These are phyloP conservation scores for Piezodorus guildinii DNA, from an alignment of 1,140 invertebrate genomes.

Conservation along the genomic window DNA sequence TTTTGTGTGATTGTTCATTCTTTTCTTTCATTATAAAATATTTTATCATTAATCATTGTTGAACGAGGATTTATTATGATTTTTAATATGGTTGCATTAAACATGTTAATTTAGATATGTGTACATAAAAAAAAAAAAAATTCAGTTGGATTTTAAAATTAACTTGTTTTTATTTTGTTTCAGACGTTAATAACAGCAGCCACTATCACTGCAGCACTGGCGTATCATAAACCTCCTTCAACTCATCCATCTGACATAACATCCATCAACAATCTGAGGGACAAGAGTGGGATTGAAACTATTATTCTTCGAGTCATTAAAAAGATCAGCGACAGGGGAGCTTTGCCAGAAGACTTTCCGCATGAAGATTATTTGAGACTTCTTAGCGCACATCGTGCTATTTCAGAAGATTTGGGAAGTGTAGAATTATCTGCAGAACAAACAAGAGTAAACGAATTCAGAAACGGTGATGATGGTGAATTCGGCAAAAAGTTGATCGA, in stretches of 20 bases:
- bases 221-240: background rate
- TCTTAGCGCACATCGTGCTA: constrained; percentile 37
- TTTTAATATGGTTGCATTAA: no score
- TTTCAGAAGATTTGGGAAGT: constrained; percentile 35
- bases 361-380: constrained; percentile 17
- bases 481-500: background rate
- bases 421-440: constrained; percentile 5
- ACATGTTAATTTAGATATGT: no score
- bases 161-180: background rate
- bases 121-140: no score
- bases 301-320: constrained; percentile 56
- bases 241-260: constrained; percentile 19
- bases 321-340: constrained; percentile 37
- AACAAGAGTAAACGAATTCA: background rate
- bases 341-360: constrained; percentile 3
- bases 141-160: no score
- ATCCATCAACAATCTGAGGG: constrained; percentile 26
- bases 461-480: background rate
- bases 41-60: no score
- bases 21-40: no score
- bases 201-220: background rate
- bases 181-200: background rate
- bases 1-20: no score
- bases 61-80: no score
- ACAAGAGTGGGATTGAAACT: constrained; percentile 46